A percentile compares a stretch with the other conserved stretches of the same genome.
phyloP scores from a whole-genome alignment of 2,888 invertebrate genomes.

The Pheosia gnoma region DNA sequence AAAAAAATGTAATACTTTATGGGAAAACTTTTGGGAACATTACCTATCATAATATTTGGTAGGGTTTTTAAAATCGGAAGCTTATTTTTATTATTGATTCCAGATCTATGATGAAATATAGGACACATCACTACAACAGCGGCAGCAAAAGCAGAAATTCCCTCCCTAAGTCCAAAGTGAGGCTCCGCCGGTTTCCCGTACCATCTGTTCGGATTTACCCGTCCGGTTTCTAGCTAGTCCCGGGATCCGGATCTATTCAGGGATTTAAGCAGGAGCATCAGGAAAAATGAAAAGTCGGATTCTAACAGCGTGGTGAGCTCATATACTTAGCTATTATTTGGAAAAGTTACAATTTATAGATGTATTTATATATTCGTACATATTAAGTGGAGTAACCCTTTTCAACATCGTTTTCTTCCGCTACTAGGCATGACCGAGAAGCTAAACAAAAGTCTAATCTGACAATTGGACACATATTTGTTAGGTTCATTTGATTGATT shows the following conservation, averaged over 20 bases:
- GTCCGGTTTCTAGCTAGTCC: slow-evolving; percentile 8
- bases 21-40: too few species aligned
- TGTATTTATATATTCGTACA: too few species aligned
- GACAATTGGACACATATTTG: too few species aligned
- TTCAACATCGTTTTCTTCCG: too few species aligned
- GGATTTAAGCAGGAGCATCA: slow-evolving; percentile 8
- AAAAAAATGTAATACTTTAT: too few species aligned
- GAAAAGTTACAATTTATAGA: neutral
- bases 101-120: neutral
- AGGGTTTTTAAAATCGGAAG: too few species aligned
- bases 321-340: neutral
- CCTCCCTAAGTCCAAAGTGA: slow-evolving; percentile 3
- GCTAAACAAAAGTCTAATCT: too few species aligned
- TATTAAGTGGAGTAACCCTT: neutral
- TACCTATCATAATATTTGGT: too few species aligned
- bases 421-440: too few species aligned
- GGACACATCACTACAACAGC: neutral
- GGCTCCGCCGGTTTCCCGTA: neutral
- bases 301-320: too few species aligned
- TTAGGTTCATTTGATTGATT: too few species aligned
- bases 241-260: slow-evolving; percentile 2
- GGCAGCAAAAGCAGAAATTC: neutral
- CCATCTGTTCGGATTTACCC: slow-evolving; percentile 15
- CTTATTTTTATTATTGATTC: neutral
- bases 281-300: slow-evolving; percentile 11